Conservation (phyloP, 1,140 invertebrate genomes). For the Melanaphis sacchari region DNA sequence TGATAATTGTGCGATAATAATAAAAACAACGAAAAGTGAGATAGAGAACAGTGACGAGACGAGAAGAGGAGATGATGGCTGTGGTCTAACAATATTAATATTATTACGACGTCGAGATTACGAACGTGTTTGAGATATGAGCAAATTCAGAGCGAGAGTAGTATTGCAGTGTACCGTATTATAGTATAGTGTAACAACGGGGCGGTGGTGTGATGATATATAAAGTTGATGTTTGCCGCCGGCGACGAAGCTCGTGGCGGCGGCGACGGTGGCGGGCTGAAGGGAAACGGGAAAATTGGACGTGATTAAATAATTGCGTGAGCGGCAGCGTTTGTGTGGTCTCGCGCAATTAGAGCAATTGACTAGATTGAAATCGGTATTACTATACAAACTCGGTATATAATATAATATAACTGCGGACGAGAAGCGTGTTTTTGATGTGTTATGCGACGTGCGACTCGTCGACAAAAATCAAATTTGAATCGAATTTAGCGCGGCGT, state of each 20-base stretch:
- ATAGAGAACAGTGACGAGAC: background rate
- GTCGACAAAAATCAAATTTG: background rate
- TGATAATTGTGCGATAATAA: background rate
- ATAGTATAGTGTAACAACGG: background rate
- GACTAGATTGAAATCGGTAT: slow-evolving; percentile 49
- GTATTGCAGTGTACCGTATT: background rate
- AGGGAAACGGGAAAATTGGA: slow-evolving; percentile 26
- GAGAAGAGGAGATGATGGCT: background rate
- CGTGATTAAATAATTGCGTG: slow-evolving; percentile 52
- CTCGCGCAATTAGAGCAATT: slow-evolving; percentile 50
- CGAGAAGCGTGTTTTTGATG: background rate
- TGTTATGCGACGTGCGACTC: background rate
- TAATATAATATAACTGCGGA: background rate
- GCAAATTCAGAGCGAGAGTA: background rate
- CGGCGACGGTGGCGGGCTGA: background rate
- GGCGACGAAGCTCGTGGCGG: background rate
- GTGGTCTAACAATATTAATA: background rate
- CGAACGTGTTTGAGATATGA: background rate
- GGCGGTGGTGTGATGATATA: background rate
- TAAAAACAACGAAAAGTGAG: background rate
- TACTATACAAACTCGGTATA: background rate
- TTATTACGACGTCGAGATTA: background rate
- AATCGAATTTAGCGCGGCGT: background rate
- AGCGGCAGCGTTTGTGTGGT: slow-evolving; percentile 44
- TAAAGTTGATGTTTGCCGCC: slow-evolving; percentile 1